These are phyloP conservation scores for Megalonaias nervosa DNA, from an alignment of 1,140 invertebrate genomes.

Conservation along the genomic window DNA sequence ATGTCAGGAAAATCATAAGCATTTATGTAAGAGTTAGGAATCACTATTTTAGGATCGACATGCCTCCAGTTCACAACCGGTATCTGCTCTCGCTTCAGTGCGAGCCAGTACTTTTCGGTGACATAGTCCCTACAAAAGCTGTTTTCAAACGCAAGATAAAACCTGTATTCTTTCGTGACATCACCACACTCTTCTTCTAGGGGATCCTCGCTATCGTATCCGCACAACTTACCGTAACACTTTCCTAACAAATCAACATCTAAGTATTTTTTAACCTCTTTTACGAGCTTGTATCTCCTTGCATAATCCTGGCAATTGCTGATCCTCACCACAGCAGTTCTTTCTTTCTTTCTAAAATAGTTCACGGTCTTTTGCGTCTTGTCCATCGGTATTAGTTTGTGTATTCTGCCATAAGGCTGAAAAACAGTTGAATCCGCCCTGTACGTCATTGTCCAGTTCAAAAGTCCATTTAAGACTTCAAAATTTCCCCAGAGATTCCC, in stretches of 20 bases:
- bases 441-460: conserved; percentile 62
- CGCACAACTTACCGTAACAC: conserved; percentile 64
- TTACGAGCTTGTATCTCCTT: conserved; percentile 74
- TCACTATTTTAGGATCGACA: not conserved
- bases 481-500: conserved; percentile 42
- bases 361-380: conserved; percentile 12
- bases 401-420: conserved; percentile 42
- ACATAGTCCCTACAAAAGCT: conserved; percentile 68
- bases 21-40: conserved; percentile 66
- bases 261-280: conserved; percentile 74
- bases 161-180: conserved; percentile 84
- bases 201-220: conserved; percentile 34
- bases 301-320: conserved; percentile 77
- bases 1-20: conserved; percentile 93
- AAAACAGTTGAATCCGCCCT: conserved; percentile 52
- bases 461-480: conserved; percentile 31
- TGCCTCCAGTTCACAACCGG: conserved; percentile 59
- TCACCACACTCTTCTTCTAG: conserved; percentile 45
- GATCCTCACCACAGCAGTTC: conserved; percentile 76
- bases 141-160: conserved; percentile 77
- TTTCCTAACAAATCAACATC: conserved; percentile 78
- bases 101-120: conserved; percentile 69
- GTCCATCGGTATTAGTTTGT: conserved; percentile 16
- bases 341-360: conserved; percentile 31
- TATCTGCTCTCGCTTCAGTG: conserved; percentile 48